Conservation (phyloP, 2,113 vertebrate genomes). For the Plecotus auritus region DNA sequence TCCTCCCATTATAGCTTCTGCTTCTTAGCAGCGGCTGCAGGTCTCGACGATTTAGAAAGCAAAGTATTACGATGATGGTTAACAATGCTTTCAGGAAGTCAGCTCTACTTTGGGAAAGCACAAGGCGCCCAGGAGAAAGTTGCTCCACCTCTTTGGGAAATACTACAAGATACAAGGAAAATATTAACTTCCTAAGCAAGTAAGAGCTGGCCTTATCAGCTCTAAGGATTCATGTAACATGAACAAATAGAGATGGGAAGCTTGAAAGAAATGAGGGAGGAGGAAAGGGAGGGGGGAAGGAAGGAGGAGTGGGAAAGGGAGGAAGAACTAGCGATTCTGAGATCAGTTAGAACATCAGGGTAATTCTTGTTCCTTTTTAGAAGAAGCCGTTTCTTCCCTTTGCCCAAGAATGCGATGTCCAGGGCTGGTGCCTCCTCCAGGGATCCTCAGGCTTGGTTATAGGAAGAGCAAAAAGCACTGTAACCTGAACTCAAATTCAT, state of each 20-base stretch:
- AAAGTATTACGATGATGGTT: neutral
- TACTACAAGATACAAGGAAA: constrained; percentile 11
- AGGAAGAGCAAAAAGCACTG: neutral
- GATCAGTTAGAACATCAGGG: neutral
- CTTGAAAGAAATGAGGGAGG: neutral
- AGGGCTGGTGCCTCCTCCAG: neutral
- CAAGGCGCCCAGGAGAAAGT: neutral
- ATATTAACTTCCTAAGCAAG: constrained; percentile 23
- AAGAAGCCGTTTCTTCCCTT: neutral
- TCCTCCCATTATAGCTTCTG: neutral
- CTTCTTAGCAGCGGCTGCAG: neutral
- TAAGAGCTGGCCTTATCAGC: neutral
- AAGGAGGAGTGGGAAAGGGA: neutral
- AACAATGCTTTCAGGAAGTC: neutral
- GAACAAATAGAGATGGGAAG: neutral
- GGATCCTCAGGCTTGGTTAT: neutral
- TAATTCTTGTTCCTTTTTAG: neutral
- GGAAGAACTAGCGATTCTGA: neutral
- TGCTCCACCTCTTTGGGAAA: neutral
- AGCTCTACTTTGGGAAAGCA: neutral
- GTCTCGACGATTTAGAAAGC: neutral
- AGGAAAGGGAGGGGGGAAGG: neutral
- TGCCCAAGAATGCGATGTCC: neutral
- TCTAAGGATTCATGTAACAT: neutral
- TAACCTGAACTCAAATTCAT: neutral